phyloP scores from a whole-genome alignment of 2,797 vertebrate species.

The Hippocampus kuda region DNA sequence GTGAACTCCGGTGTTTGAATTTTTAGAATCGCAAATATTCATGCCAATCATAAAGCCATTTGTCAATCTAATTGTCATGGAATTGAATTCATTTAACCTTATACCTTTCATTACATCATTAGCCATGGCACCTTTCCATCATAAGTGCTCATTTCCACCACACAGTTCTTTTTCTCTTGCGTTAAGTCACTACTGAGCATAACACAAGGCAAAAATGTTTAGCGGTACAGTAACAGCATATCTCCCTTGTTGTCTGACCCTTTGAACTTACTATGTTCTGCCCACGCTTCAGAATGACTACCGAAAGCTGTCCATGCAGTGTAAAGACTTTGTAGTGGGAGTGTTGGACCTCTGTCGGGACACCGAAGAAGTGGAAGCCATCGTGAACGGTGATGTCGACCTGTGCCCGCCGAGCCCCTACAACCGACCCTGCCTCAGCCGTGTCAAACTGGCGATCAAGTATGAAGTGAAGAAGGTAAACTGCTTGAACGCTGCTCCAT shows the following conservation, averaged over 20 bases:
- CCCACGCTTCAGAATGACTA: conserved; percentile 79
- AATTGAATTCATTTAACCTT: too few relatives aligned
- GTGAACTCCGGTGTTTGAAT: too few relatives aligned
- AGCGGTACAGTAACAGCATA: not conserved
- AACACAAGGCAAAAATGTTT: too few relatives aligned
- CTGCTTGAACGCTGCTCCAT: not conserved
- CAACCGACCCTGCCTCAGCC: conserved; percentile 85
- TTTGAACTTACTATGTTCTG: conserved; percentile 4
- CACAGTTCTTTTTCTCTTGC: too few relatives aligned
- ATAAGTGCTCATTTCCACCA: too few relatives aligned
- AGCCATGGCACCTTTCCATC: too few relatives aligned
- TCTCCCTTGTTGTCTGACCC: not conserved
- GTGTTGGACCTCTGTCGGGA: conserved; percentile 92
- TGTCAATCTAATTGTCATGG: too few relatives aligned
- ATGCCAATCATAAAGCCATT: too few relatives aligned
- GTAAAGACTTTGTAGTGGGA: conserved; percentile 94
- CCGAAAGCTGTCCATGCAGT: conserved; percentile 97
- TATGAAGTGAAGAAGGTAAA: conserved; percentile 94
- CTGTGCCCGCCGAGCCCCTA: conserved; percentile 74
- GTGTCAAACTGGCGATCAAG: conserved; percentile 90
- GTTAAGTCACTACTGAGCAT: not conserved
- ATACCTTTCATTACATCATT: too few relatives aligned
- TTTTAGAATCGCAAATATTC: too few relatives aligned
- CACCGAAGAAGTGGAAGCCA: conserved; percentile 93
- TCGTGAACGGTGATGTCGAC: conserved; percentile 89